Percentiles rank a stretch among this genome's conserved stretches.
Conservation (phyloP, 1,140 invertebrate genomes). For the Bombus cullumanus region DNA sequence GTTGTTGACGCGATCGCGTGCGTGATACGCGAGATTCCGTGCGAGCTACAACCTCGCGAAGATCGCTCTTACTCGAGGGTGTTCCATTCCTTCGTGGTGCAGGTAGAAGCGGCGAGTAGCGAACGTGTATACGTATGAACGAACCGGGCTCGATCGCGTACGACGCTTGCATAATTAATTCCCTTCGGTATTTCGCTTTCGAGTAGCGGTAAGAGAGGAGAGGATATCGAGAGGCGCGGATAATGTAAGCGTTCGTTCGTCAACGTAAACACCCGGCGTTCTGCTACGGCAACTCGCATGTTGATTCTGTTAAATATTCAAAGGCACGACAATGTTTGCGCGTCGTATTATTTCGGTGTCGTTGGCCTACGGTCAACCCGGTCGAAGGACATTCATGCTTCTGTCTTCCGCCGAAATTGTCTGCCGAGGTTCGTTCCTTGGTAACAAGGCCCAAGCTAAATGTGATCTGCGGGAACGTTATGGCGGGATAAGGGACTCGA, state of each 20-base stretch:
- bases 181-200: constrained; percentile 10
- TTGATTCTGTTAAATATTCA: constrained; percentile 32
- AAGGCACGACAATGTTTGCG: constrained; percentile 10
- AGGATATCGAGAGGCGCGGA: not conserved
- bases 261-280: constrained; percentile 32
- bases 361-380: constrained; percentile 41
- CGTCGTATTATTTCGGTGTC: constrained; percentile 41
- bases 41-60: not conserved
- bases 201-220: not conserved
- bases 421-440: not conserved
- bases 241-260: constrained; percentile 2
- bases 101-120: not conserved
- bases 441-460: not conserved
- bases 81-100: no score
- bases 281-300: constrained; percentile 5
- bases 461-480: not conserved
- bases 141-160: constrained; percentile 12
- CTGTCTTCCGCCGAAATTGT: not conserved
- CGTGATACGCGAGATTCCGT: not conserved
- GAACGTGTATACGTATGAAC: not conserved
- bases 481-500: no score
- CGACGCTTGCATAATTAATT: constrained; percentile 41
- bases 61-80: no score
- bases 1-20: not conserved
- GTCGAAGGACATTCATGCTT: constrained; percentile 49